Conservation (phyloP, 2,797 vertebrate genomes). For the Mus minutoides region DNA sequence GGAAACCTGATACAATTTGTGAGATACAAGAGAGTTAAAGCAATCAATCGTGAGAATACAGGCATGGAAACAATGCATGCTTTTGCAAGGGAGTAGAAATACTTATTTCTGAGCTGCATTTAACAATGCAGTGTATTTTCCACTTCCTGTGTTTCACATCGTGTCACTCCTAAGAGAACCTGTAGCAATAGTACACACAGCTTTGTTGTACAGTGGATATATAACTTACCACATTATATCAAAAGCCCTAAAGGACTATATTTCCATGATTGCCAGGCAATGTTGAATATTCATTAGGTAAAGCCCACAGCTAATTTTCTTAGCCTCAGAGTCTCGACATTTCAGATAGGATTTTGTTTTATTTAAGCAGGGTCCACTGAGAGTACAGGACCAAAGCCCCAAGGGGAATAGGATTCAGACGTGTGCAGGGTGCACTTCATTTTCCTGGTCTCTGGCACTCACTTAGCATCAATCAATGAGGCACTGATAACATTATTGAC, state of each 20-base stretch:
- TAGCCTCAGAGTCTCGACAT: not conserved
- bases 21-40: constrained; percentile 34
- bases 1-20: constrained; percentile 42
- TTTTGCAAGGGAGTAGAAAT: constrained; percentile 23
- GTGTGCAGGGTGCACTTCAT: constrained; percentile 39
- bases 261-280: not conserved
- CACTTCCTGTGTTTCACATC: not conserved
- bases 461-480: constrained; percentile 78
- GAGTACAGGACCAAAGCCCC: not conserved
- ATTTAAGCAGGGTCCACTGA: constrained; percentile 23
- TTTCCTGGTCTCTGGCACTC: constrained; percentile 69
- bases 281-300: not conserved
- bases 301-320: constrained; percentile 11
- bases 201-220: not conserved
- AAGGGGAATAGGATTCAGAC: constrained; percentile 58
- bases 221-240: not conserved
- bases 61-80: not conserved
- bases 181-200: constrained; percentile 20
- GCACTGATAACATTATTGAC: constrained; percentile 79
- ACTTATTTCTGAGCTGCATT: not conserved
- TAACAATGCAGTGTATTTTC: not conserved
- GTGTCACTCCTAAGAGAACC: constrained; percentile 24
- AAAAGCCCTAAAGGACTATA: not conserved
- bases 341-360: constrained; percentile 59
- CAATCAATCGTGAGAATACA: not conserved